Percentiles rank a stretch among this genome's conserved stretches.
Conservation (phyloP, 2,113 vertebrate species). For the Panthera uncia region DNA sequence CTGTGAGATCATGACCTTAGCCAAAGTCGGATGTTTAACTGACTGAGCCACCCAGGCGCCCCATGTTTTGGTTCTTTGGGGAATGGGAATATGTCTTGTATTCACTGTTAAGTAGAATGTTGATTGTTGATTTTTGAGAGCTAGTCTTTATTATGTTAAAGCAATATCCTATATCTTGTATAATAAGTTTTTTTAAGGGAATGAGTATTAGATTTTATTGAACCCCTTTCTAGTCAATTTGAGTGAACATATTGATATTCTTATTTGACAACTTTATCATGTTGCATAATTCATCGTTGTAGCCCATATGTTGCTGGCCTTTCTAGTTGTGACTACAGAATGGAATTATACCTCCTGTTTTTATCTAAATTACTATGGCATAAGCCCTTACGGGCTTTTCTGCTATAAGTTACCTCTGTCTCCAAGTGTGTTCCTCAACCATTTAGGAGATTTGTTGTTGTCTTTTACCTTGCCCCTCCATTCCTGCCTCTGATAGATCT, state of each 20-base stretch:
- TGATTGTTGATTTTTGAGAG: conserved; percentile 23
- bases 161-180: background rate
- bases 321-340: background rate
- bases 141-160: background rate
- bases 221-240: background rate
- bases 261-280: background rate
- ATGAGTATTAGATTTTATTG: conserved; percentile 27
- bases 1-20: too few species aligned
- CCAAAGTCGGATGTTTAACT: too few species aligned
- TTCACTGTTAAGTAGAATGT: background rate
- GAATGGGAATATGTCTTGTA: background rate
- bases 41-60: too few species aligned
- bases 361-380: background rate
- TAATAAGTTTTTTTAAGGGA: background rate
- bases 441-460: background rate
- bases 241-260: background rate
- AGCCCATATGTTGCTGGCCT: background rate
- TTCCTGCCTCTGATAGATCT: background rate
- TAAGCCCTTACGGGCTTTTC: background rate
- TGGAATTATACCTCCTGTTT: background rate
- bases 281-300: background rate
- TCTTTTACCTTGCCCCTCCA: background rate
- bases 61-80: background rate
- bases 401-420: background rate
- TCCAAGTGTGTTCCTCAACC: background rate